Conservation (phyloP, 2,888 invertebrate genomes). For the Octonoba sinensis region DNA sequence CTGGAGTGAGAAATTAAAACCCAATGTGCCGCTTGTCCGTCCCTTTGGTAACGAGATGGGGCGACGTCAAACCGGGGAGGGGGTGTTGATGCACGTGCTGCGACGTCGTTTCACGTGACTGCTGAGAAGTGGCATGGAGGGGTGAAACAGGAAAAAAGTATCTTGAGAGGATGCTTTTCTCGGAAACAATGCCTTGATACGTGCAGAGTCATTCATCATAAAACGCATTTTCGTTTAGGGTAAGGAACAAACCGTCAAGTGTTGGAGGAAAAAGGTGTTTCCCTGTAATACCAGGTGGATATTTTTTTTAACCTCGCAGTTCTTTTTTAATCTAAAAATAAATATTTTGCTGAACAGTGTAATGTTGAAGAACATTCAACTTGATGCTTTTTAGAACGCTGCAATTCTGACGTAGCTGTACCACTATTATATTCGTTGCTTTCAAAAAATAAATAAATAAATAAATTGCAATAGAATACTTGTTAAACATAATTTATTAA, state of each 20-base stretch:
- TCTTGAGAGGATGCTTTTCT: neutral
- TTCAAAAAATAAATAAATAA: too few species aligned
- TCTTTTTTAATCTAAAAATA: too few species aligned
- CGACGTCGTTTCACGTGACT: constrained; percentile 45
- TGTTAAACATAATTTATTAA: too few species aligned
- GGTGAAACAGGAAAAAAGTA: neutral
- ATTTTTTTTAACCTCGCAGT: constrained; percentile 7
- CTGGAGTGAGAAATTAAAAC: constrained; percentile 65
- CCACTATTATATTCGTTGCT: too few species aligned
- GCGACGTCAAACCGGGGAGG: constrained; percentile 10
- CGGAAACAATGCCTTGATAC: constrained; percentile 49
- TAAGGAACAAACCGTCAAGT: constrained; percentile 18
- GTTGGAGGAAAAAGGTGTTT: too few species aligned
- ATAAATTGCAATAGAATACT: too few species aligned
- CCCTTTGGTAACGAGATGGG: constrained; percentile 61
- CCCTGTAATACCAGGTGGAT: too few species aligned
- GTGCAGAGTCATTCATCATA: constrained; percentile 53
- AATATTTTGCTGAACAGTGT: too few species aligned
- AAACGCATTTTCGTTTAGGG: constrained; percentile 32
- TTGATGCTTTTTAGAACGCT: constrained; percentile 10
- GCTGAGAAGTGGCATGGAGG: constrained; percentile 3
- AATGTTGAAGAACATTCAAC: neutral
- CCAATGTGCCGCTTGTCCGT: constrained; percentile 62
- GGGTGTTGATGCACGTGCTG: constrained; percentile 30
- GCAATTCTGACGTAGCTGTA: neutral